Percentiles rank a stretch among this genome's conserved stretches.
Conservation (phyloP, 1,140 invertebrate genomes). For the Matsumurasca onukii region DNA sequence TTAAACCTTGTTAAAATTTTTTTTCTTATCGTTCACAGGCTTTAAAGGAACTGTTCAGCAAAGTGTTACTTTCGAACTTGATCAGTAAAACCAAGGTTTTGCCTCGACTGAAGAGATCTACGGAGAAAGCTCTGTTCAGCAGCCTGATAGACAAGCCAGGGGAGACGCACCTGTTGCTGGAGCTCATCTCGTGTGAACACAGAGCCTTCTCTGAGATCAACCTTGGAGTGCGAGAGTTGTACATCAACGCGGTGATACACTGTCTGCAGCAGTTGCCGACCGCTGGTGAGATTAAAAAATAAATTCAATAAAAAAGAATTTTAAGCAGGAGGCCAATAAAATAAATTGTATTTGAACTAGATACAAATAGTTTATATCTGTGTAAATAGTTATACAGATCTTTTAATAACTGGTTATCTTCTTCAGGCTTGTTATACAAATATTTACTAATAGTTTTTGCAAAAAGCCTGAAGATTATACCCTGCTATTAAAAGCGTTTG, state of each 20-base stretch:
- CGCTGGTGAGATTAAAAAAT: not conserved
- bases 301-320: too few species aligned
- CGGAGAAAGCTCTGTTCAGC: not conserved
- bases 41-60: constrained; percentile 3
- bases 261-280: not conserved
- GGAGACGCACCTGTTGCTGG: constrained; percentile 3
- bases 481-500: too few species aligned
- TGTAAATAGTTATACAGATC: too few species aligned
- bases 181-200: not conserved
- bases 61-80: constrained; percentile 9
- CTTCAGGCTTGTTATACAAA: too few species aligned
- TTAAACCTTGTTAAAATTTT: not conserved
- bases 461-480: too few species aligned
- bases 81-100: constrained; percentile 4
- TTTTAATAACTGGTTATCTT: too few species aligned
- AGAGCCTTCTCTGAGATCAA: not conserved
- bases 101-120: not conserved
- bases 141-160: not conserved
- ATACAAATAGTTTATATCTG: too few species aligned
- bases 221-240: not conserved
- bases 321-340: too few species aligned
- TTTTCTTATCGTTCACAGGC: not conserved
- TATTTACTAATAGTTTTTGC: too few species aligned
- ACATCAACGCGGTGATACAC: not conserved
- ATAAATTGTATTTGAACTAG: too few species aligned